A percentile compares a stretch with the other conserved stretches of the same genome.
Conservation (phyloP, 2,888 invertebrate species). For the Tinea semifulvella region DNA sequence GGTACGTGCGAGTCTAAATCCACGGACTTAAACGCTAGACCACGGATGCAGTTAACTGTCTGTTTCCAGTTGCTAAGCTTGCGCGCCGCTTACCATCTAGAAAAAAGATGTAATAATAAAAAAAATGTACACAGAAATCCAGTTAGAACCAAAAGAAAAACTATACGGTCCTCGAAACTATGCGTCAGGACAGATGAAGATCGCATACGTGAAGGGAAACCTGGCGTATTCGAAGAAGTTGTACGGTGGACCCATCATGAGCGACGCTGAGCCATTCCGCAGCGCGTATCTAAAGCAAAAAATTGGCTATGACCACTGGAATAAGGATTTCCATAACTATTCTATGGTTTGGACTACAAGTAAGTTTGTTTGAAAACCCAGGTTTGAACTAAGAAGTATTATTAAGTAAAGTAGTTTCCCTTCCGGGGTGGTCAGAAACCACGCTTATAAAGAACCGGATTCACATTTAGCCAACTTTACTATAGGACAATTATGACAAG, state of each 20-base stretch:
- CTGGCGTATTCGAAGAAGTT: constrained; percentile 38
- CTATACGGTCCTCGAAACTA: constrained; percentile 68
- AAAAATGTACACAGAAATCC: constrained; percentile 73
- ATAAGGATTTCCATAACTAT: constrained; percentile 73
- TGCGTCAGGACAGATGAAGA: constrained; percentile 75
- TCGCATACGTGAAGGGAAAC: constrained; percentile 77
- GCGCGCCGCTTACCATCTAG: no score
- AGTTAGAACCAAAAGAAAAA: constrained; percentile 69
- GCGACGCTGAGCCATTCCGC: constrained; percentile 51
- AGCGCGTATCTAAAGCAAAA: constrained; percentile 36
- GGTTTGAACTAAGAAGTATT: no score
- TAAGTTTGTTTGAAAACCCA: constrained; percentile 27
- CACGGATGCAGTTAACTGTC: no score
- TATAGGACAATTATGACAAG: no score
- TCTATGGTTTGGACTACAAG: constrained; percentile 72
- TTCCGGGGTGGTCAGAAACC: no score
- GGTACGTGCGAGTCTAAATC: no score
- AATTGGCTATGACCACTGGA: constrained; percentile 50
- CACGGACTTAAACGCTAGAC: no score
- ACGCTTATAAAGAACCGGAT: no score
- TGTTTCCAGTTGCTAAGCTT: no score
- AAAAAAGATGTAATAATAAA: no score
- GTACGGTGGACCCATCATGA: constrained; percentile 44
- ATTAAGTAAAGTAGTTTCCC: no score
- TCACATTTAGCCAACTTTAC: no score